Evolutionary conservation across 2,113 vertebrate genomes (phyloP).

Genomic region (Fulica atra): DNA sequence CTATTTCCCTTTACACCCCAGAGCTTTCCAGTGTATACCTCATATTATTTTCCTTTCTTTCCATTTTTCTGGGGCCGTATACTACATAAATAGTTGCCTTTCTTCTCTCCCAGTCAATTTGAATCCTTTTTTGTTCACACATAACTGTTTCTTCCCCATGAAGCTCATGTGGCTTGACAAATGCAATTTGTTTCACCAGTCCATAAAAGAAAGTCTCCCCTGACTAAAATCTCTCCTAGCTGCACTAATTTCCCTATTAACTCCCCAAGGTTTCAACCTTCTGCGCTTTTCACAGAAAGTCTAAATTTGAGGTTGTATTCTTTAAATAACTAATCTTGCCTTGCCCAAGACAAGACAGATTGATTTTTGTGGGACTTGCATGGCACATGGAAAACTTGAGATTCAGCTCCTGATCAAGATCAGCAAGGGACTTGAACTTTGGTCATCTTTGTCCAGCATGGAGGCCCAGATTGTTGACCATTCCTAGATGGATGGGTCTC

Average conservation of each 20-base stretch:
- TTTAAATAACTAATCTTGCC: background rate
- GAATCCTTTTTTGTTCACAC: background rate
- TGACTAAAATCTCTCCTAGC: background rate
- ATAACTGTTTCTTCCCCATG: background rate
- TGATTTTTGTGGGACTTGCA: background rate
- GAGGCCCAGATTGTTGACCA: background rate
- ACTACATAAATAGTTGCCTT: background rate
- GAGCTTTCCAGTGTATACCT: background rate
- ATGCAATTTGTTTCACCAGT: background rate
- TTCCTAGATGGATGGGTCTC: background rate
- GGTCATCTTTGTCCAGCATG: background rate
- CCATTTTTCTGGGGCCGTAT: background rate
- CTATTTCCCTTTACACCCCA: background rate
- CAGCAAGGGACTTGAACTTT: background rate
- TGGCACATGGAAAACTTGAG: background rate
- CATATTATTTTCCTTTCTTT: background rate
- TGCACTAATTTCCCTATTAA: background rate
- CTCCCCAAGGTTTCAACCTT: background rate
- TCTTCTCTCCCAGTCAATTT: background rate
- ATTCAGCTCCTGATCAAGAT: accelerated
- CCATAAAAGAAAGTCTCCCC: background rate
- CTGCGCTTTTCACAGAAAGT: background rate
- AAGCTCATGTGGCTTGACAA: background rate
- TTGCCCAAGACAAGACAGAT: background rate
- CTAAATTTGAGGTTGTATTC: background rate